Conservation (phyloP, 2,113 vertebrate species). For the Sitta europaea region DNA sequence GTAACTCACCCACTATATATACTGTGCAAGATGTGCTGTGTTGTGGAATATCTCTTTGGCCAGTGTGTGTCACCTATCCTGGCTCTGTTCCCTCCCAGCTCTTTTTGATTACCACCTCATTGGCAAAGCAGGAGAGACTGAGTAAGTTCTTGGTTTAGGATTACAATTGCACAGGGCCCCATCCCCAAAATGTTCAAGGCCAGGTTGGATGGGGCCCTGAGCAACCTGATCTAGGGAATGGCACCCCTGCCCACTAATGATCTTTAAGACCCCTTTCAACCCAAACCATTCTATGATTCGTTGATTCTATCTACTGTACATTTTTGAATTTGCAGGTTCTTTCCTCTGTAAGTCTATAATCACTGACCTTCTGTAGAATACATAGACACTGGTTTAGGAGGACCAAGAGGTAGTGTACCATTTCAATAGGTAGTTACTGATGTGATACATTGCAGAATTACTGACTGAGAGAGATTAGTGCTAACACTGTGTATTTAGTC, state of each 20-base stretch:
- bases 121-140: background rate
- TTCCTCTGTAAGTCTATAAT: background rate
- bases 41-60: background rate
- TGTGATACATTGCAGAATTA: background rate
- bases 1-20: background rate
- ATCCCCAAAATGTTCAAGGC: background rate
- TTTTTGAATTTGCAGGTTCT: background rate
- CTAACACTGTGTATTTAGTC: background rate
- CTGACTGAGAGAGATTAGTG: background rate
- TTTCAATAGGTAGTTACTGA: background rate
- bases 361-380: background rate
- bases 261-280: background rate
- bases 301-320: background rate
- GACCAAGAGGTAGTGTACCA: background rate
- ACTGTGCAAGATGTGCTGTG: rapidly evolving
- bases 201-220: background rate
- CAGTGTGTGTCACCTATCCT: background rate
- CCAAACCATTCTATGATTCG: background rate
- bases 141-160: background rate
- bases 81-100: background rate
- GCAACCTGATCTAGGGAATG: background rate
- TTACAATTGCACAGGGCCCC: background rate
- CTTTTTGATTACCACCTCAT: background rate
- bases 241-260: too few relatives aligned
- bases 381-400: background rate